Evolutionary conservation across 2,888 invertebrate genomes (phyloP), one percentile per base, ranked within the genome.

Genomic region (Pyralis farinalis): DNA sequence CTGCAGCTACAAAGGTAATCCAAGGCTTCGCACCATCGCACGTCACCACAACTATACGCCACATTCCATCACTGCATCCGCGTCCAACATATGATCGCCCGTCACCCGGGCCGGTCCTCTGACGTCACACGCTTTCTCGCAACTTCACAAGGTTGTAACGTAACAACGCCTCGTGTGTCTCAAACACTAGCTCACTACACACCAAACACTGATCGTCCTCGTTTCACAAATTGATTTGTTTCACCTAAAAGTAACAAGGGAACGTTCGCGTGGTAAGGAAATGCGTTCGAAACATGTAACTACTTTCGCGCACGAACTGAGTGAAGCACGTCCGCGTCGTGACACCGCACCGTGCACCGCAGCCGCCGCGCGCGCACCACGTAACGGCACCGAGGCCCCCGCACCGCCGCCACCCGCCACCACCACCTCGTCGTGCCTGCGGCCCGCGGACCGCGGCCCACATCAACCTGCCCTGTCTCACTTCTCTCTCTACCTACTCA

Each of bases 31-130:
- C 74, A 82, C 72, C 84, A 83, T 80, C 65, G 72, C 77, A 77
- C 77, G 71, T 85, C 78, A 84, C 79, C 76, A 85, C 69, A 80
- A 83, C 74, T 81, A 81, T 76, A 83, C 76, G 64, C 77, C 77
- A 81, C 87, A 86, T 87, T 87, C 86, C 86, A 84, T 85, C 87
- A 87, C 87, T 85, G 86, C 87, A 87, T 86, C 86, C 87, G 85
- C 80, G 76, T 84, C 78, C 72, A 87, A 85, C 86, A 88, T 87
- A 88, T 88, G 88, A 87, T 87, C 81, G 76, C 67, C 57, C 68
- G 66, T 87, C 81, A 76, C 67, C 57, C 68, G 66, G 73, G 73
- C 81, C 82, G 83, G 82, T 76, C 73, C 69, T 67, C 70, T 87
- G 86, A 87, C 86, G 87, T 88, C 87, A 87, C 78, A 53, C 82